Base-by-base conservation (phyloP, 92 coral and sea anemone genomes). In the Epizoanthus rinbou region DNA sequence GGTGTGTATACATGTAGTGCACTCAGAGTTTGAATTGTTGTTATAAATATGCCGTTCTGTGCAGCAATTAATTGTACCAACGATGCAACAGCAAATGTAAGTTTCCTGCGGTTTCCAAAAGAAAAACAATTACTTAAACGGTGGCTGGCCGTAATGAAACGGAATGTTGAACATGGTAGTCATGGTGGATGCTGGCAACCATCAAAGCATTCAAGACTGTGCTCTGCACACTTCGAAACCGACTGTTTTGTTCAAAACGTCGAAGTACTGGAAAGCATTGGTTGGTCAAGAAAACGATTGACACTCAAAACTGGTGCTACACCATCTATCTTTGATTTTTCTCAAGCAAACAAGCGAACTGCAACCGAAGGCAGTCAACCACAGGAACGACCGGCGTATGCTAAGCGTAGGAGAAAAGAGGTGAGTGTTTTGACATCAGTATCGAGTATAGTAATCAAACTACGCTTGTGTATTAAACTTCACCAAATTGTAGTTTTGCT, bases 81-180 rank as follows among this genome's bases (percentile, higher is more conserved):
- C 2, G 31, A 28, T 28, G 31, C 31, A 28, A 28, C 31, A 28
- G 31, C 31, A 2, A 28, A 28, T 28, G 31, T 28, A 28, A 28
- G 31, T 28, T 28, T 28, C 31, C 2, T 28, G 31, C 31, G 31
- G 31, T 28, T 28, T 28, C 31, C 31, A 0, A 28, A 28, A 28
- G 31, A 28, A 2, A 28, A 28, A 2, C 65, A 59, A 59, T 59
- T 59, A n/a, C 65, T 59, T 59, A 59, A 59, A 59, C 65, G 65
- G 65, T 59, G 65, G 65, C 65, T 59, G 65, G 65, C 65, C 65
- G 65, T 28, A 8, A 59, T 59, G 65, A 59, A 59, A 59, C 65
- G 65, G 65, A n/a, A 59, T 59, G 65, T 59, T 59, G 28, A 59
- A 59, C 17, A 59, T 59, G 65, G 65, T 59, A 59, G 65, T 5